Evolutionary conservation across 2,888 invertebrate genomes (phyloP).

Genomic region (Trichogramma evanescens): DNA sequence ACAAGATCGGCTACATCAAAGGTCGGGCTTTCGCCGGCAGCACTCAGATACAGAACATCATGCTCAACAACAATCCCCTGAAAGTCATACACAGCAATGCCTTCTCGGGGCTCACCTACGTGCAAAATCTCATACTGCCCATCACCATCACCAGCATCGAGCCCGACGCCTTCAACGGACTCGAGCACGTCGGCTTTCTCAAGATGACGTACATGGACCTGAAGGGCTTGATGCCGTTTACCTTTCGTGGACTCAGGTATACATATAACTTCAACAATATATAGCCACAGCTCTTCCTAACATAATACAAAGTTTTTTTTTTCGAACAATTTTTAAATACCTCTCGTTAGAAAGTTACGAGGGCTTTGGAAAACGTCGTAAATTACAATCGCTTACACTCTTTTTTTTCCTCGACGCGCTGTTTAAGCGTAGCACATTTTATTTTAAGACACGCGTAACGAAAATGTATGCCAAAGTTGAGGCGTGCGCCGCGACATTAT

Average conservation of each 20-base stretch:
- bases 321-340: too few species aligned
- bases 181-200: conserved; percentile 74
- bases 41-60: conserved; percentile 72
- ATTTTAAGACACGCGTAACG: too few species aligned
- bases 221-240: conserved; percentile 60
- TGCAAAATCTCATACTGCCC: conserved; percentile 76
- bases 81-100: conserved; percentile 74
- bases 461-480: too few species aligned
- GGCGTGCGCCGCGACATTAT: too few species aligned
- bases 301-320: too few species aligned
- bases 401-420: too few species aligned
- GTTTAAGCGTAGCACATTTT: too few species aligned
- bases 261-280: conserved; percentile 25
- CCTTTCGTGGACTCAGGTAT: conserved; percentile 64
- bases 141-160: conserved; percentile 71
- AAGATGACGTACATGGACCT: conserved; percentile 81
- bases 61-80: conserved; percentile 78
- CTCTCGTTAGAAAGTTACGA: too few species aligned
- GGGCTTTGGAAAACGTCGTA: too few species aligned
- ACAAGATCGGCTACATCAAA: conserved; percentile 62
- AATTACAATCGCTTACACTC: too few species aligned
- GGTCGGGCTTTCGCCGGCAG: conserved; percentile 83
- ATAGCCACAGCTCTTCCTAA: too few species aligned
- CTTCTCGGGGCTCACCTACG: conserved; percentile 76
- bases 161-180: conserved; percentile 72